Conservation (phyloP, 1,140 invertebrate genomes). For the Eulimnadia texana region DNA sequence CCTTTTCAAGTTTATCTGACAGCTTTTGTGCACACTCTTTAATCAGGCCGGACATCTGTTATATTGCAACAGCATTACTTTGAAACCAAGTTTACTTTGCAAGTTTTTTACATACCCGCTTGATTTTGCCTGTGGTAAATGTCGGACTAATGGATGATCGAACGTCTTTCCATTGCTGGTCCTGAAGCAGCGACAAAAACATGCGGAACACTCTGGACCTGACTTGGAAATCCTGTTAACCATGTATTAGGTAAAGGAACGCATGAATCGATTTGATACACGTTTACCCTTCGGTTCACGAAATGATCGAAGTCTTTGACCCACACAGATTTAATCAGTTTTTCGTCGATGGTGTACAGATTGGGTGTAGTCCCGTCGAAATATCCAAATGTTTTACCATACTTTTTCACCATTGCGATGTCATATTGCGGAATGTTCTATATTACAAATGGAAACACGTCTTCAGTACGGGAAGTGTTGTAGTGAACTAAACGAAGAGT, state of each 20-base stretch:
- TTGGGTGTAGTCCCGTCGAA: constrained; percentile 33
- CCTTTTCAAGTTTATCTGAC: not conserved
- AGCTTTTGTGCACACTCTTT: not conserved
- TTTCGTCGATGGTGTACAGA: constrained; percentile 34
- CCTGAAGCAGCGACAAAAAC: constrained; percentile 7
- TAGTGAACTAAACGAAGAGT: too few relatives aligned
- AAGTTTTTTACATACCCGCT: too few relatives aligned
- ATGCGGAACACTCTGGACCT: constrained; percentile 7
- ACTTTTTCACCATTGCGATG: constrained; percentile 5
- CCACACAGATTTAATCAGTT: constrained; percentile 33
- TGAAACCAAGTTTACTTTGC: too few relatives aligned
- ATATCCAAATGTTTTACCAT: constrained; percentile 26
- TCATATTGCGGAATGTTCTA: constrained; percentile 10
- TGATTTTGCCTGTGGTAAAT: too few relatives aligned
- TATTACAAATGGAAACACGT: not conserved
- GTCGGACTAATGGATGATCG: constrained; percentile 29
- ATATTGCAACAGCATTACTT: too few relatives aligned
- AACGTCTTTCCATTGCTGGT: constrained; percentile 29
- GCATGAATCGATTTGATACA: too few relatives aligned
- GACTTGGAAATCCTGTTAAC: not conserved
- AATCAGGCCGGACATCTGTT: not conserved
- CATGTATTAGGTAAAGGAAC: not conserved
- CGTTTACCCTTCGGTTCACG: constrained; percentile 29
- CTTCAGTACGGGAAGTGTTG: too few relatives aligned
- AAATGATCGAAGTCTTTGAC: constrained; percentile 38